Percentiles rank a stretch among this genome's conserved stretches.
phyloP scores from a whole-genome alignment of 1,140 invertebrate species.

The Mylabris phalerata region DNA sequence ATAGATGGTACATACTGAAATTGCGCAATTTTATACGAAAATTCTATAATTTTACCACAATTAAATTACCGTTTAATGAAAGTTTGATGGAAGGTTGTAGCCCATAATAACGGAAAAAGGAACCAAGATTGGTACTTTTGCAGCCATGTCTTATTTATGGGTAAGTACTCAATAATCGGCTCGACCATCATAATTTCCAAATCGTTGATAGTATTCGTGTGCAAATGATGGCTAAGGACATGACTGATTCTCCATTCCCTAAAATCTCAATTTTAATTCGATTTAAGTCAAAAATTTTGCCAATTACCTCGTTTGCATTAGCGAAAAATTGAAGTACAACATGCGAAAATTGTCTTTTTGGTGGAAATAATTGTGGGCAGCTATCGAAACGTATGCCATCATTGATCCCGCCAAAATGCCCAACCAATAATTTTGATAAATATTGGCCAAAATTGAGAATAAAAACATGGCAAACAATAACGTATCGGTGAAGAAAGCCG shows the following conservation, averaged over 20 bases:
- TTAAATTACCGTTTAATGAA: slow-evolving; percentile 44
- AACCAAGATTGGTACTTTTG: slow-evolving; percentile 44
- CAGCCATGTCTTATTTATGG: slow-evolving; percentile 45
- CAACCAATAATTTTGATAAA: slow-evolving; percentile 40
- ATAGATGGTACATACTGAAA: slow-evolving; percentile 4
- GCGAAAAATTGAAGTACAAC: slow-evolving; percentile 66
- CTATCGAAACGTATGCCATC: slow-evolving; percentile 50
- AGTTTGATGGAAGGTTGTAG: slow-evolving; percentile 41
- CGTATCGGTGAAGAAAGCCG: slow-evolving; percentile 48
- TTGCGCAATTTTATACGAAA: neutral
- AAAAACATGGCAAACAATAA: slow-evolving; percentile 47
- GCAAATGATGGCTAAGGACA: slow-evolving; percentile 71
- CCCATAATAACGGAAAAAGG: slow-evolving; percentile 47
- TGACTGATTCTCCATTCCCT: slow-evolving; percentile 72
- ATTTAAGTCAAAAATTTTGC: neutral
- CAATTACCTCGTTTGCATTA: slow-evolving; percentile 55
- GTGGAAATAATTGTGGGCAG: slow-evolving; percentile 77
- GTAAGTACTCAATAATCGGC: slow-evolving; percentile 59
- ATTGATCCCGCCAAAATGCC: slow-evolving; percentile 46
- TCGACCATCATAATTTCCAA: slow-evolving; percentile 64
- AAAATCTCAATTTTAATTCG: slow-evolving; percentile 27
- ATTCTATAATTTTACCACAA: neutral
- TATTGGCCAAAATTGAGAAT: slow-evolving; percentile 46
- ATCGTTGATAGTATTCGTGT: slow-evolving; percentile 71
- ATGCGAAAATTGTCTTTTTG: slow-evolving; percentile 72